A percentile compares a stretch with the other conserved stretches of the same genome.
phyloP scores from a whole-genome alignment of 2,797 vertebrate species.

The Tarsius wallacei region DNA sequence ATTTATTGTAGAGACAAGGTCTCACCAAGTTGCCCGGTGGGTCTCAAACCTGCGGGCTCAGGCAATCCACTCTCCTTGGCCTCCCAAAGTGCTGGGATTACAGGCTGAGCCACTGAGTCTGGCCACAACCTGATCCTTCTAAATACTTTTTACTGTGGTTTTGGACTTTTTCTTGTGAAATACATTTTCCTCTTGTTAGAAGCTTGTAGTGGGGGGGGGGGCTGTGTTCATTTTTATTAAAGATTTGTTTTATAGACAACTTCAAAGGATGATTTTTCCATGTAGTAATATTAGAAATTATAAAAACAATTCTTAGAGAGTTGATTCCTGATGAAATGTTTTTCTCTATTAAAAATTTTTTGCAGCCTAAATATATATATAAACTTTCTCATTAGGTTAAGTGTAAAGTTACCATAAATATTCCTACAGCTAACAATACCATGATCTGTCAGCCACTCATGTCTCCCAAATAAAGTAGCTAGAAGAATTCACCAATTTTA shows the following conservation, averaged over 20 bases:
- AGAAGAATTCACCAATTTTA: conserved; percentile 70
- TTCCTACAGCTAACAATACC: conserved; percentile 71
- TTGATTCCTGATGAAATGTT: conserved; percentile 47
- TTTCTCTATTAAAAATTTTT: conserved; percentile 62
- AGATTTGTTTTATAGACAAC: conserved; percentile 37
- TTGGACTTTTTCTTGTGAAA: conserved; percentile 53
- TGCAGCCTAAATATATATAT: neutral
- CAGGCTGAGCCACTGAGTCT: too few relatives aligned
- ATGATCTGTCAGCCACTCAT: conserved; percentile 56
- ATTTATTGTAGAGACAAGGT: too few relatives aligned
- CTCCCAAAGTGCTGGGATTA: too few relatives aligned
- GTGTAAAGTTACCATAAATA: conserved; percentile 78
- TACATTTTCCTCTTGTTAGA: conserved; percentile 26
- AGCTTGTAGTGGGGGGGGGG: neutral
- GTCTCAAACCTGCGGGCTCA: too few relatives aligned
- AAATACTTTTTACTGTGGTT: conserved; percentile 32
- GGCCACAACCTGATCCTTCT: neutral
- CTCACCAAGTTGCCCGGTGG: too few relatives aligned
- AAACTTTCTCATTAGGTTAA: conserved; percentile 58
- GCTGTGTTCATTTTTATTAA: conserved; percentile 68
- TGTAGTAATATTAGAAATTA: conserved; percentile 63
- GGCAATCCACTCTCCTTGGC: too few relatives aligned
- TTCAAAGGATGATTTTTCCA: conserved; percentile 56
- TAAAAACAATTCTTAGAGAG: conserved; percentile 28
- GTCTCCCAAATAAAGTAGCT: conserved; percentile 68